These are phyloP conservation scores for Ophion obscuratus DNA, from an alignment of 2,888 invertebrate species.

Conservation along the genomic window DNA sequence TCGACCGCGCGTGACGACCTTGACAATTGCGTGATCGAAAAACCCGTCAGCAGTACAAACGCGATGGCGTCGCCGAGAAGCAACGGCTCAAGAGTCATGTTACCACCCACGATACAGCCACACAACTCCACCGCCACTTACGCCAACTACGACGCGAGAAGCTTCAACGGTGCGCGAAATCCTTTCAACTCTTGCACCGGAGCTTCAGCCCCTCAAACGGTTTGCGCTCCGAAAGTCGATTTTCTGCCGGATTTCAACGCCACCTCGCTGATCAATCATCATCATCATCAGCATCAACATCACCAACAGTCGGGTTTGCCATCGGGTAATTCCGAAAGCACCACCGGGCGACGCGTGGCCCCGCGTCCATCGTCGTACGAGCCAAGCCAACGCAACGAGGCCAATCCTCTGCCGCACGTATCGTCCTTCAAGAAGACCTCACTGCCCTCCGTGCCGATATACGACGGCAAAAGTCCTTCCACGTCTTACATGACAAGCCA, in stretches of 20 bases:
- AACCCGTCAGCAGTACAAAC: constrained; percentile 75
- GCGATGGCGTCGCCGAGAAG: constrained; percentile 68
- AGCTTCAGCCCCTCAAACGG: constrained; percentile 77
- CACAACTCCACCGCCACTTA: constrained; percentile 74
- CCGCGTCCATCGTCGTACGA: constrained; percentile 75
- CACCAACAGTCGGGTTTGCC: constrained; percentile 64
- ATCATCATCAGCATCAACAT: constrained; percentile 69
- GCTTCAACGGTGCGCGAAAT: constrained; percentile 67
- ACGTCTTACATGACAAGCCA: constrained; percentile 60
- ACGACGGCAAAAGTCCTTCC: constrained; percentile 69
- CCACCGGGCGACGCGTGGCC: constrained; percentile 69
- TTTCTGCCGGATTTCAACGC: constrained; percentile 91
- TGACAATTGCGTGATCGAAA: constrained; percentile 82
- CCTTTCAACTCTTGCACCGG: constrained; percentile 65
- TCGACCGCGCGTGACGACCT: constrained; percentile 91
- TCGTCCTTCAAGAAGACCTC: constrained; percentile 80
- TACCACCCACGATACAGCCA: constrained; percentile 76
- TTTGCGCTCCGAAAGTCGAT: constrained; percentile 90
- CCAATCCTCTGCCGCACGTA: constrained; percentile 78
- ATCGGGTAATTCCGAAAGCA: constrained; percentile 62
- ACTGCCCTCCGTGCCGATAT: constrained; percentile 73
- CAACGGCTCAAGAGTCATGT: constrained; percentile 71
- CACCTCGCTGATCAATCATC: constrained; percentile 76
- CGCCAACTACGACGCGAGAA: constrained; percentile 70
- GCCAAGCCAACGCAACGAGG: constrained; percentile 69